Evolutionary conservation across 2,888 invertebrate species (phyloP), one percentile per base, ranked within the genome.

Genomic region (Athalia cordata): DNA sequence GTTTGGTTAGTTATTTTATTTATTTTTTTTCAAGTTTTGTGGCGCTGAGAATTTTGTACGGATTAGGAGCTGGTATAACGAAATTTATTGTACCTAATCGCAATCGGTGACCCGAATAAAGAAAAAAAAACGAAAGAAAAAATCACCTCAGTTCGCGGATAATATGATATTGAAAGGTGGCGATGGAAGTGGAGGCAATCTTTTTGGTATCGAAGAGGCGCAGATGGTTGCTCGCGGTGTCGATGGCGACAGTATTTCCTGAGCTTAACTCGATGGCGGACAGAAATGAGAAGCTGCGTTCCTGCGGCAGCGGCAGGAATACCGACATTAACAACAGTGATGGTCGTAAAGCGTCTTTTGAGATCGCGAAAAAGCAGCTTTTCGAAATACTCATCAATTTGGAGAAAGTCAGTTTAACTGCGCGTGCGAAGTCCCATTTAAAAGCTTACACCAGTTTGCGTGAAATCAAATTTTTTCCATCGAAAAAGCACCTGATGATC

Each of bases 311-410:
- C 29, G 2, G 29, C 29, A 29, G 29, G 29, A 29, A 29, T 29
- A 29, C 1, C 29, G 29, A 29, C 29, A 29, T 29, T 29, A 29
- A 29, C 29, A 29, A 29, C 29, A 29, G 29, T 29, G 29, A 29
- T 29, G 29, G 29, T 29, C 29, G 78, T 2, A 79, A 80, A 64
- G 85, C 83, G 68, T 82, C 83, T 11, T 49, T 85, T 11, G 84
- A 85, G 3, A 15, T 62, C 9, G 87, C 87, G 11, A 84, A 75
- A 55, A 85, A 85, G 45, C 86, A 88, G 15, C 59, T 88, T 4
- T 70, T 80, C 50, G 64, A 78, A 8, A 83, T 88, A 49, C 68
- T 88, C 4, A 79, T 45, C 0, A 86, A 82, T 50, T 81, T 87
- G 65, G 81, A 86, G 62, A 80, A 79, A 0, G 67, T 84, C 11